phyloP scores from a whole-genome alignment of 2,113 vertebrate species.

The Chamaea fasciata region DNA sequence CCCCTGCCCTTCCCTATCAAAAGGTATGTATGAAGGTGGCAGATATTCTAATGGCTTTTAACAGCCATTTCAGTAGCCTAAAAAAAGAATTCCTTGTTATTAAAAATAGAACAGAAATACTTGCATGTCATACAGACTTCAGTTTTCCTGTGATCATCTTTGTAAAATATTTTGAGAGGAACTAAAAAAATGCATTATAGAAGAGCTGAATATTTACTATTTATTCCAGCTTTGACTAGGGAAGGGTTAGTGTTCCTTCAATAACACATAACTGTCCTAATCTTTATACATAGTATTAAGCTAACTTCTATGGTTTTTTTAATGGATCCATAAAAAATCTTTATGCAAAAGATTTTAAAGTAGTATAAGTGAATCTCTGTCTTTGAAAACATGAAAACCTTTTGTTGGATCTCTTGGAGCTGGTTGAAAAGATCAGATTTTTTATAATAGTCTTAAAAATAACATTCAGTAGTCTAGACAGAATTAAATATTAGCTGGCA shows the following conservation, averaged over 20 bases:
- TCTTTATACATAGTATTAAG: background rate
- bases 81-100: background rate
- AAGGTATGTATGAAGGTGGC: background rate
- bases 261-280: background rate
- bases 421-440: background rate
- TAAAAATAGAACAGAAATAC: background rate
- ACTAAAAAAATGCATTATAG: background rate
- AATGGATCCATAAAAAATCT: background rate
- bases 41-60: background rate
- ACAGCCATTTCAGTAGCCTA: background rate
- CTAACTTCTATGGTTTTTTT: background rate
- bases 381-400: background rate
- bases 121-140: background rate
- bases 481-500: constrained; percentile 18
- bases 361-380: background rate
- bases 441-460: background rate
- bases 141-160: background rate
- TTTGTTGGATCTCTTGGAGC: background rate
- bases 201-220: background rate
- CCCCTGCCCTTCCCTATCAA: background rate
- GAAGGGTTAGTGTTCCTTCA: background rate
- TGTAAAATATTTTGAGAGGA: background rate
- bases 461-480: background rate
- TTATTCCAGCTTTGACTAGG: background rate
- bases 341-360: background rate